These are phyloP conservation scores for Xiphydria camelus DNA, from an alignment of 2,888 invertebrate species.

Conservation along the genomic window DNA sequence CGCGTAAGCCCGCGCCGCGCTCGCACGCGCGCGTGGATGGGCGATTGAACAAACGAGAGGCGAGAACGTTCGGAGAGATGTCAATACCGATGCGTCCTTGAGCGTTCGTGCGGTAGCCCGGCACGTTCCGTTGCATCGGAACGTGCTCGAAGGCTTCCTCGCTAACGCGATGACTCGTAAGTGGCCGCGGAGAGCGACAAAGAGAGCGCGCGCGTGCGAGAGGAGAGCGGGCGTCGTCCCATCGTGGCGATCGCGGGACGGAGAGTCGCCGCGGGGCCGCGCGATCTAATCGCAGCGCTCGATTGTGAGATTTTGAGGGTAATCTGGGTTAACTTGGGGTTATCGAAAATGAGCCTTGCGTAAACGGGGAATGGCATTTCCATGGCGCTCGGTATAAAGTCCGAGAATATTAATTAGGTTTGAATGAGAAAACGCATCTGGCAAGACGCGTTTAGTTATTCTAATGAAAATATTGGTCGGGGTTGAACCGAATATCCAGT, in stretches of 20 bases:
- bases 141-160: slow-evolving; percentile 32
- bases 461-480: too few relatives aligned
- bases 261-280: background rate
- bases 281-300: too few relatives aligned
- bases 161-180: slow-evolving; percentile 1
- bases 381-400: too few relatives aligned
- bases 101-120: slow-evolving; percentile 23
- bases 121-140: slow-evolving; percentile 44
- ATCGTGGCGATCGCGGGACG: background rate
- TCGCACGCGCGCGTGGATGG: slow-evolving; percentile 14
- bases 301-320: too few relatives aligned
- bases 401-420: too few relatives aligned
- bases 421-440: too few relatives aligned
- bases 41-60: slow-evolving; percentile 30
- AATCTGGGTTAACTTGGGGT: too few relatives aligned
- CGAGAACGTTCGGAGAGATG: slow-evolving; percentile 33
- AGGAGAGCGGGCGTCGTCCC: background rate
- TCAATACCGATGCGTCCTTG: slow-evolving; percentile 50
- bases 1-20: slow-evolving; percentile 8
- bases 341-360: too few relatives aligned
- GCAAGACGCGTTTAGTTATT: too few relatives aligned
- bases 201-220: background rate
- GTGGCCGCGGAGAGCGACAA: background rate
- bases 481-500: too few relatives aligned
- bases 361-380: too few relatives aligned